Conservation (phyloP, 2,797 vertebrate species). For the Pipistrellus kuhlii region DNA sequence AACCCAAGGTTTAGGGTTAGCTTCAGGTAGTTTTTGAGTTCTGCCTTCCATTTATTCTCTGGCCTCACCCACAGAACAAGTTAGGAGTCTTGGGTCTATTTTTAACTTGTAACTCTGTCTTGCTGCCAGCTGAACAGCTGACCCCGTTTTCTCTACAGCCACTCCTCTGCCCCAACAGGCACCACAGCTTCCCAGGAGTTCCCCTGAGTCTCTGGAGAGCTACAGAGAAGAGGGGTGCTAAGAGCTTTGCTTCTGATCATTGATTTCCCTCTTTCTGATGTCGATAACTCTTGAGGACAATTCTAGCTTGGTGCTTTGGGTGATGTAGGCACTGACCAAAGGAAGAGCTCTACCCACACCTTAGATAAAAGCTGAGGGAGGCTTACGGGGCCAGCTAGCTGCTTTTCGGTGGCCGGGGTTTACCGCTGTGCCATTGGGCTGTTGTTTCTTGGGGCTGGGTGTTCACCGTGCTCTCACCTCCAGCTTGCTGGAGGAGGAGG, state of each 20-base stretch:
- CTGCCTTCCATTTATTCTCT: slow-evolving; percentile 34
- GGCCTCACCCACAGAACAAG: neutral
- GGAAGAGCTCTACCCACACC: slow-evolving; percentile 17
- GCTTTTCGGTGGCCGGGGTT: neutral
- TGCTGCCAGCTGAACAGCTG: slow-evolving; percentile 59
- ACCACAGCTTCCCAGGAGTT: neutral
- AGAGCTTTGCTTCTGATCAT: neutral
- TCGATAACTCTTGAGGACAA: neutral
- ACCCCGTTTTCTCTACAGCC: neutral
- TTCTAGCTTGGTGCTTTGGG: neutral
- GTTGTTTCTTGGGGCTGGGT: neutral
- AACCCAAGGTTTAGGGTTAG: neutral
- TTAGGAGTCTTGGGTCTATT: slow-evolving; percentile 42
- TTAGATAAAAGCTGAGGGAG: neutral
- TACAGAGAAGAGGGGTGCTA: neutral
- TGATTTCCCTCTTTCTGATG: slow-evolving; percentile 32
- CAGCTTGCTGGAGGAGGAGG: neutral
- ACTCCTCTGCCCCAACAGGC: neutral
- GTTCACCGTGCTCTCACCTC: neutral
- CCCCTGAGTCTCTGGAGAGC: neutral
- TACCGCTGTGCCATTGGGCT: neutral
- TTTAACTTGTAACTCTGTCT: slow-evolving; percentile 57
- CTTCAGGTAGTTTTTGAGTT: neutral
- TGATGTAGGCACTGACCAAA: neutral
- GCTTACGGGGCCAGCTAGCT: neutral